Evolutionary conservation across 2,888 invertebrate genomes (phyloP), one percentile per base, ranked within the genome.

Genomic region (Xestia xanthographa): DNA sequence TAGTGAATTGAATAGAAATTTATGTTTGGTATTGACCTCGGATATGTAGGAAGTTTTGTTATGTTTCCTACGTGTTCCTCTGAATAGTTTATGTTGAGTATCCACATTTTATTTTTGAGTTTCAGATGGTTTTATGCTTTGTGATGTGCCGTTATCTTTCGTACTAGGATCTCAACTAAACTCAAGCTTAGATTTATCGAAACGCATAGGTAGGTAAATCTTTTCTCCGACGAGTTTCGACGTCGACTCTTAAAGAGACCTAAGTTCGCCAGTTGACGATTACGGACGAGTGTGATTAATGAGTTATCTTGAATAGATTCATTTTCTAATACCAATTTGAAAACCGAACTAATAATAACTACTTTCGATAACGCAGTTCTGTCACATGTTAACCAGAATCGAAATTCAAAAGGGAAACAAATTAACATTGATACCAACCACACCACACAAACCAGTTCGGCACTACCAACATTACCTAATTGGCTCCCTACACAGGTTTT

Each of bases 1-100:
- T 74, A 74, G 60, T 74, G 63, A 71, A 85, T 77, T 66, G 82
- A 77, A 81, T 72, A 85, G 26, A 53, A 76, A 72, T 74, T 72
- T 72, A 63, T 67, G n/a, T 79, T 63, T 60, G 41, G 58, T 74
- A 2, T 58, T 67, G 73, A 65, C 70, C 62, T 79, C 38, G 56
- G 45, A 41, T 58, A 26, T 63, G 26, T 53, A 5, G 45, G 62
- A 65, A 72, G 48, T 77, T 72, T 41, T 66, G 34, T 72, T 80
- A 50, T 38, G 34, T n/a, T 66, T 60, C 3, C 5, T 50, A 50
- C 43, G n/a, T 20, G 67, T 29, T n/a, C 43, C 26, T 75, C 5
- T 12, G 43, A 22, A 58, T 50, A 68, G 4, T 71, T 50, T 53
- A 50, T 63, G 14, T 56, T 22, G 14, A 29, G 20, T 48, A 63